Conservation (phyloP, 1,140 invertebrate species). For the Formica selysi region DNA sequence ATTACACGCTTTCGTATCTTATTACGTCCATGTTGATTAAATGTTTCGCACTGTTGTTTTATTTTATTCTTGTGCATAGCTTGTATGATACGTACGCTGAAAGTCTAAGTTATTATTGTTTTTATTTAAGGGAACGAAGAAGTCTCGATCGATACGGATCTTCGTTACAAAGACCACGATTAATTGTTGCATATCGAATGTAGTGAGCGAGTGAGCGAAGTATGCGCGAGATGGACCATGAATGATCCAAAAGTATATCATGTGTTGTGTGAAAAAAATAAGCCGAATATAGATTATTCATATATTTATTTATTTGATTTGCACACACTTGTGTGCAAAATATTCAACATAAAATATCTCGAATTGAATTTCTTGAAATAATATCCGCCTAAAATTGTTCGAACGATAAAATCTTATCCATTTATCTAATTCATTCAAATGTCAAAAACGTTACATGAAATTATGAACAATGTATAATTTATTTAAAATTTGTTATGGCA, state of each 20-base stretch:
- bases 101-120: slow-evolving; percentile 73
- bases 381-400: neutral
- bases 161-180: slow-evolving; percentile 49
- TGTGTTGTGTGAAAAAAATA: neutral
- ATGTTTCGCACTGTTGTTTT: slow-evolving; percentile 74
- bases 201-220: slow-evolving; percentile 16
- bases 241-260: slow-evolving; percentile 25
- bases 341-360: neutral
- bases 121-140: slow-evolving; percentile 53
- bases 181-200: slow-evolving; percentile 56
- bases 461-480: neutral
- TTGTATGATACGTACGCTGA: slow-evolving; percentile 66
- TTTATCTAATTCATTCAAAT: neutral
- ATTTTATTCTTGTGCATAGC: slow-evolving; percentile 69
- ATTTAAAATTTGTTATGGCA: neutral
- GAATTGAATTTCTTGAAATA: neutral
- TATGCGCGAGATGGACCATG: slow-evolving; percentile 5
- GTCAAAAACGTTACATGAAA: neutral
- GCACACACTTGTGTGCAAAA: neutral
- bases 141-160: neutral
- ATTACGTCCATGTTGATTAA: slow-evolving; percentile 81
- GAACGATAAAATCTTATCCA: neutral
- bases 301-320: neutral
- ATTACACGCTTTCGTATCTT: slow-evolving; percentile 78
- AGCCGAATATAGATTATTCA: neutral